Percentiles rank a stretch among this genome's conserved stretches.
phyloP scores from a whole-genome alignment of 92 coral and sea anemone genomes.

The Epizoanthus ramosus region DNA sequence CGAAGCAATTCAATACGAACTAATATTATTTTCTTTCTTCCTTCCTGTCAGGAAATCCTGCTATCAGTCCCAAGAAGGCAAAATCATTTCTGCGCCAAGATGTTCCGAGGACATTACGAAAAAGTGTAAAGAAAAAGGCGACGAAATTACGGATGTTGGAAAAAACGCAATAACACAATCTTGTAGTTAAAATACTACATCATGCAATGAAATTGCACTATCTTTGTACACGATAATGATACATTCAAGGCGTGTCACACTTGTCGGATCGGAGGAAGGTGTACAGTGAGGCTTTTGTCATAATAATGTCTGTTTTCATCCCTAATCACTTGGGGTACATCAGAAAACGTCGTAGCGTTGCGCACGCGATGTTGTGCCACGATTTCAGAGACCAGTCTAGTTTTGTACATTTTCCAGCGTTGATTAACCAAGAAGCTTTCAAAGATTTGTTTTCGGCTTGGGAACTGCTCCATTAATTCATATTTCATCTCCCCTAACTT shows the following conservation, averaged over 20 bases:
- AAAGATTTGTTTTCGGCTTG: conserved; percentile 37
- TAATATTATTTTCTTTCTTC: background rate
- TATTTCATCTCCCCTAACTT: conserved; percentile 21
- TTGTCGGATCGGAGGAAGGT: conserved; percentile 21
- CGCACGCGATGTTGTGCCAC: background rate
- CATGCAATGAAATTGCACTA: too few relatives aligned
- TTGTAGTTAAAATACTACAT: too few relatives aligned
- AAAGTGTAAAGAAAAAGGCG: background rate
- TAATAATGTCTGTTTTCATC: conserved; percentile 31
- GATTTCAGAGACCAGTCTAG: conserved; percentile 20
- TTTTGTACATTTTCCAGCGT: conserved; percentile 31
- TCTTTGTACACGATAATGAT: too few relatives aligned
- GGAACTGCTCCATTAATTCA: conserved; percentile 29
- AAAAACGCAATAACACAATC: background rate
- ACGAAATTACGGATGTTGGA: background rate
- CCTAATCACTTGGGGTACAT: conserved; percentile 26
- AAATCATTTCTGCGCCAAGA: conserved; percentile 2
- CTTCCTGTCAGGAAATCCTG: background rate
- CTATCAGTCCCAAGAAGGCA: background rate
- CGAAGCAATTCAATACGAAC: background rate
- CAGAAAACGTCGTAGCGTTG: conserved; percentile 5
- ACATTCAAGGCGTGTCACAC: too few relatives aligned
- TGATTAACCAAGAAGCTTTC: conserved; percentile 36
- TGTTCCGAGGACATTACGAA: background rate
- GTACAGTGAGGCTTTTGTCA: conserved; percentile 2